phyloP scores from a whole-genome alignment of 2,113 vertebrate species.

The Hylia prasina region DNA sequence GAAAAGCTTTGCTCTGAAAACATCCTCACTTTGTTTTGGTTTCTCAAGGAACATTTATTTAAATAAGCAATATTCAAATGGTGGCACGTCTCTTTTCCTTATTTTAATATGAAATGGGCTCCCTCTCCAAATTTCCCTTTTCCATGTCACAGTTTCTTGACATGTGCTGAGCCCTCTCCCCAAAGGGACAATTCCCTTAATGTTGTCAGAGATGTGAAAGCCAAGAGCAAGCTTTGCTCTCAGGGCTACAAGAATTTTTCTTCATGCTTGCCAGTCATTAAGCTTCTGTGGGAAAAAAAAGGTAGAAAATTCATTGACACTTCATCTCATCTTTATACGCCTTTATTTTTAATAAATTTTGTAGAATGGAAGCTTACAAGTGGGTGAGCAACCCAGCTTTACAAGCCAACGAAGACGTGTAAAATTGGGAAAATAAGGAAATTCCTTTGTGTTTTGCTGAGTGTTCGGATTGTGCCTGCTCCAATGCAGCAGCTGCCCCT shows the following conservation, averaged over 20 bases:
- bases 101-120: background rate
- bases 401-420: background rate
- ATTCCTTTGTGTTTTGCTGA: background rate
- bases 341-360: background rate
- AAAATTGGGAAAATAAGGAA: background rate
- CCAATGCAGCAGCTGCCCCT: background rate
- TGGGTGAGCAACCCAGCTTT: background rate
- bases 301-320: background rate
- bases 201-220: background rate
- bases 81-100: background rate
- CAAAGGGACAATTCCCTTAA: background rate
- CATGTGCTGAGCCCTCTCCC: background rate
- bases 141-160: rapidly evolving
- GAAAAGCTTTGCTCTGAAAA: background rate
- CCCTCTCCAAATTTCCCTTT: background rate
- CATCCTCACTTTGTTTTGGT: background rate
- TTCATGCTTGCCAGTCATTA: background rate
- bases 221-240: rapidly evolving
- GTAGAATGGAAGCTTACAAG: background rate
- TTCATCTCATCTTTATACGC: background rate
- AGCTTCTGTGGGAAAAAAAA: background rate
- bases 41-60: background rate
- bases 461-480: background rate
- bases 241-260: background rate
- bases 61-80: background rate